Conservation (phyloP, 2,113 vertebrate species). For the Piprites chloris region DNA sequence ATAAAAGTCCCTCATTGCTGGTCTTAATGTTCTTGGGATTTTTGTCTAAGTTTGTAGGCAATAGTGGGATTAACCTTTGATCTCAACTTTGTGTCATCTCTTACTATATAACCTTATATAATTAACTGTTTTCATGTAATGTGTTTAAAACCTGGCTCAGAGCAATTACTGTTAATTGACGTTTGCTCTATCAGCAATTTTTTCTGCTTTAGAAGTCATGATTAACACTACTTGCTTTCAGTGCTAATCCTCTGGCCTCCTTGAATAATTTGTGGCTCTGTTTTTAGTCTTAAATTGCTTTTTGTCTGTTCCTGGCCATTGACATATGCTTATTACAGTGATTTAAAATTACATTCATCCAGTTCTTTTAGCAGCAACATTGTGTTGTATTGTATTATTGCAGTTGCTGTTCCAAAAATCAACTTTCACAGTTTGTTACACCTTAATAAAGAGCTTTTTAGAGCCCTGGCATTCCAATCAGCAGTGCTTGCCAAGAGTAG, state of each 20-base stretch:
- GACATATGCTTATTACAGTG: neutral
- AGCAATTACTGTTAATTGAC: conserved; percentile 12
- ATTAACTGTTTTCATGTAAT: neutral
- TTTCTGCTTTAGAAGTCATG: conserved; percentile 40
- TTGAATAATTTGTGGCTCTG: conserved; percentile 6
- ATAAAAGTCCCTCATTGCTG: neutral
- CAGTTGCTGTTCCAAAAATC: neutral
- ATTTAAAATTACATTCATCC: neutral
- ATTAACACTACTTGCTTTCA: conserved; percentile 34
- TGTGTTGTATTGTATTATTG: neutral
- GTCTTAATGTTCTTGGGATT: neutral
- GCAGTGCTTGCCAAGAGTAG: neutral
- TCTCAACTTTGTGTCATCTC: neutral
- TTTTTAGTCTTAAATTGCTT: conserved; percentile 49
- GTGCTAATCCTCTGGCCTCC: conserved; percentile 6
- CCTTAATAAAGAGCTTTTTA: neutral
- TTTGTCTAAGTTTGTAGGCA: neutral
- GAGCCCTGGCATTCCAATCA: neutral
- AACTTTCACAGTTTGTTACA: conserved; percentile 17
- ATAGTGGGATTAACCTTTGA: conserved; percentile 30
- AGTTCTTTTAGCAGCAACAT: neutral
- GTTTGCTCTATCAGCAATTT: neutral
- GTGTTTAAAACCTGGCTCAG: conserved; percentile 4
- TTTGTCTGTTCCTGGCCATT: neutral
- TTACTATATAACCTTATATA: neutral